Evolutionary conservation across 2,113 vertebrate species (phyloP), one percentile per base, ranked within the genome.

Genomic region (Erpornis zantholeuca): DNA sequence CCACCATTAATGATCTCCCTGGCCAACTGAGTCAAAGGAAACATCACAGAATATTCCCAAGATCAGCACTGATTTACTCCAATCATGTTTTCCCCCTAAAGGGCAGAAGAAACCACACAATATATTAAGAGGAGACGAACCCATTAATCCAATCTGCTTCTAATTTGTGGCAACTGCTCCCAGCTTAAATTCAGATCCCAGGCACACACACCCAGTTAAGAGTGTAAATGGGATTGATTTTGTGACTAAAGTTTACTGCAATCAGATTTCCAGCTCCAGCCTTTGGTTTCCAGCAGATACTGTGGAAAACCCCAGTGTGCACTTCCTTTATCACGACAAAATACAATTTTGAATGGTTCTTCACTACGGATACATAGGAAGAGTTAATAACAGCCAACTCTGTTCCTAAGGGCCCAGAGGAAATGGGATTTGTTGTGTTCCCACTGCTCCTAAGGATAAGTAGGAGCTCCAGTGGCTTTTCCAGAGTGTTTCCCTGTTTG

Each of bases 181-280:
- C 60, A 69, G 42, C 35, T 44, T 29, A 19, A 69, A 49, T 53
- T 83, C 1, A 1, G 49, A 77, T 69, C 49, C 63, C 40, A 54
- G 71, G 70, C 87, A 90, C 54, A 90, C 31, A 82, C 23, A 2
- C 54, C 31, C 54, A 33, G 54, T 33, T 42, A 76, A 28, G 33
- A 28, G 45, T 25, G 2, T 16, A 60, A 68, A 38, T 12, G 40
- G 80, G 42, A 56, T 12, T 24, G 75, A 72, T 63, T 79, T 47
- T 10, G 5, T 57, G 68, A 83, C 4, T 77, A 11, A 47, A 50
- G 47, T 66, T 93, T 76, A 66, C 42, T 83, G 80, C 56, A 50
- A 83, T 81, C 82, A 87, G 15, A 92, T 80, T 88, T 87, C 76
- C 69, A 96, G 90, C 86, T 61, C 9, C 9, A 63, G 92, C 36